phyloP scores from a whole-genome alignment of 2,888 invertebrate genomes.

The Lasioglossum marginatum region DNA sequence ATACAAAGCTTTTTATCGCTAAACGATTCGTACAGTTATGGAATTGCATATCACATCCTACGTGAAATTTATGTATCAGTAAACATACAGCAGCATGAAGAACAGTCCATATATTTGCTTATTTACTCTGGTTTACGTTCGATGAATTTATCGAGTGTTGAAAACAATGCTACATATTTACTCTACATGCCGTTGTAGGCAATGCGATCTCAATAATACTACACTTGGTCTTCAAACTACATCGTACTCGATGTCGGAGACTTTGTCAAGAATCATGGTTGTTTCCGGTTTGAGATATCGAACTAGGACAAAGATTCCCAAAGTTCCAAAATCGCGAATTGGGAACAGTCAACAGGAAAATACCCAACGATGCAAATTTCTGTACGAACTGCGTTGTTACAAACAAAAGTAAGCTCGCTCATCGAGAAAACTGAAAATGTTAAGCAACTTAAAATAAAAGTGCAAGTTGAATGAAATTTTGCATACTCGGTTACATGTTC shows the following conservation, averaged over 20 bases:
- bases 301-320: conserved; percentile 41
- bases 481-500: not conserved
- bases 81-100: not conserved
- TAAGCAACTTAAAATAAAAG: not conserved
- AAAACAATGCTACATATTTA: not conserved
- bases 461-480: not conserved
- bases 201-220: not conserved
- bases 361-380: conserved; percentile 29
- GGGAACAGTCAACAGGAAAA: conserved; percentile 37
- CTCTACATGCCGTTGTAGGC: not conserved
- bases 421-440: not conserved
- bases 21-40: not conserved
- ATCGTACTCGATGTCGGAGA: conserved; percentile 11
- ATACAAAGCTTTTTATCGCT: not conserved
- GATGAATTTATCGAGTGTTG: not conserved
- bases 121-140: no score
- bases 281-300: conserved; percentile 11
- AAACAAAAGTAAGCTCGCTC: not conserved
- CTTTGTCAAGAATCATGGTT: conserved; percentile 11
- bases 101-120: not conserved
- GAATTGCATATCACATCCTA: not conserved
- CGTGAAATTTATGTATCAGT: not conserved
- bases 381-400: not conserved
- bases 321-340: conserved; percentile 40
- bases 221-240: conserved; percentile 19